phyloP scores from a whole-genome alignment of 2,888 invertebrate genomes.

The Sesia apiformis region DNA sequence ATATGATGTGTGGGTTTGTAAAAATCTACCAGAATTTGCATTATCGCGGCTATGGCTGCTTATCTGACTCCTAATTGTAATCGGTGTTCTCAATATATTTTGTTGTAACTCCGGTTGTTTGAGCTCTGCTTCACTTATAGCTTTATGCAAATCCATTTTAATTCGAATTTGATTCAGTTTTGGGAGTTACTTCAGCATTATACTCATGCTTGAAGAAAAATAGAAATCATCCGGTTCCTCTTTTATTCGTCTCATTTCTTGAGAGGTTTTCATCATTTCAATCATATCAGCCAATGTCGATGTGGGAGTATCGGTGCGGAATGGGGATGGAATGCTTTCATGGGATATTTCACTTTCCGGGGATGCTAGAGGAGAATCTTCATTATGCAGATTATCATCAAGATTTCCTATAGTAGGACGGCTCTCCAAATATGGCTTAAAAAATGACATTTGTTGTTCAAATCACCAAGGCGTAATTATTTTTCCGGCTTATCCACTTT shows the following conservation, averaged over 20 bases:
- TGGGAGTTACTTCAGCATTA: background rate
- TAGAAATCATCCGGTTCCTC: background rate
- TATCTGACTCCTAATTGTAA: background rate
- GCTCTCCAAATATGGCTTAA: background rate
- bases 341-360: background rate
- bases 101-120: background rate
- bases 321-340: too few relatives aligned
- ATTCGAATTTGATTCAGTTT: background rate
- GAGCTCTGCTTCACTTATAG: background rate
- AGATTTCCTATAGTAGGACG: background rate
- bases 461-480: background rate
- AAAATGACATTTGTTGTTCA: background rate
- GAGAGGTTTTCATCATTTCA: background rate
- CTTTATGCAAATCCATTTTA: background rate
- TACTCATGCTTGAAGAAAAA: background rate
- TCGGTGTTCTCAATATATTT: background rate
- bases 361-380: background rate
- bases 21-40: too few relatives aligned
- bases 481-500: background rate
- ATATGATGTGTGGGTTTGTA: too few relatives aligned
- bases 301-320: too few relatives aligned
- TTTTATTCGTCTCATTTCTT: background rate
- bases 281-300: background rate
- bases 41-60: background rate
- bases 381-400: background rate